A percentile compares a stretch with the other conserved stretches of the same genome.
These are phyloP conservation scores for Cranoglanis bouderius DNA, from an alignment of 2,113 vertebrate species.

Conservation along the genomic window DNA sequence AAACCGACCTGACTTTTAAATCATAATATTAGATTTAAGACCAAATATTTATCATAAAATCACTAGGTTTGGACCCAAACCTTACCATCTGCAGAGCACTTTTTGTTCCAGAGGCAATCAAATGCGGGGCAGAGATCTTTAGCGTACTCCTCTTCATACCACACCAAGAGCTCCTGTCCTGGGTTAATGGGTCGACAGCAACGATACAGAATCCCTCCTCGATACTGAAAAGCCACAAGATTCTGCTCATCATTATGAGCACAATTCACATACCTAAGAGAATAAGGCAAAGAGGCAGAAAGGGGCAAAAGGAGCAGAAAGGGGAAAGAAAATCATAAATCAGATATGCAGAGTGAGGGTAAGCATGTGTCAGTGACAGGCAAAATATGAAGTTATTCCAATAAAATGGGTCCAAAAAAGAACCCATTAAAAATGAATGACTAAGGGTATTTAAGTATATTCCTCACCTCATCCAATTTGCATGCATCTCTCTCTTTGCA, in stretches of 20 bases:
- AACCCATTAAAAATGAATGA: too few species aligned
- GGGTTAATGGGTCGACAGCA: neutral
- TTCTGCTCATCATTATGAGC: neutral
- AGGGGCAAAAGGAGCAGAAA: neutral
- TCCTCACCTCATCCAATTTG: neutral
- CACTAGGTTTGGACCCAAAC: neutral
- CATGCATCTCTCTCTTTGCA: neutral
- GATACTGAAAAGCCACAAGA: neutral
- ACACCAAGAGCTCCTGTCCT: neutral
- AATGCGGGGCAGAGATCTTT: neutral
- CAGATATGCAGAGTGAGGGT: too few species aligned
- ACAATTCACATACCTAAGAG: slow-evolving; percentile 1
- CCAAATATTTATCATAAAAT: too few species aligned
- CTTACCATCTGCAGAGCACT: neutral
- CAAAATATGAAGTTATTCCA: neutral
- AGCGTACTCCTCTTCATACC: neutral
- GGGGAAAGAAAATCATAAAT: neutral
- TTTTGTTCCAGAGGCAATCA: neutral
- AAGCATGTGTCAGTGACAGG: too few species aligned
- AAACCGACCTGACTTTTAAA: too few species aligned
- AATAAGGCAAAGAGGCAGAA: neutral
- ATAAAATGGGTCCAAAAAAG: too few species aligned
- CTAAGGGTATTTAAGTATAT: neutral
- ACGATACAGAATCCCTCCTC: neutral
- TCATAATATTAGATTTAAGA: too few species aligned